Evolutionary conservation across 2,888 invertebrate species (phyloP).

Genomic region (Lasioglossum oenotherae): DNA sequence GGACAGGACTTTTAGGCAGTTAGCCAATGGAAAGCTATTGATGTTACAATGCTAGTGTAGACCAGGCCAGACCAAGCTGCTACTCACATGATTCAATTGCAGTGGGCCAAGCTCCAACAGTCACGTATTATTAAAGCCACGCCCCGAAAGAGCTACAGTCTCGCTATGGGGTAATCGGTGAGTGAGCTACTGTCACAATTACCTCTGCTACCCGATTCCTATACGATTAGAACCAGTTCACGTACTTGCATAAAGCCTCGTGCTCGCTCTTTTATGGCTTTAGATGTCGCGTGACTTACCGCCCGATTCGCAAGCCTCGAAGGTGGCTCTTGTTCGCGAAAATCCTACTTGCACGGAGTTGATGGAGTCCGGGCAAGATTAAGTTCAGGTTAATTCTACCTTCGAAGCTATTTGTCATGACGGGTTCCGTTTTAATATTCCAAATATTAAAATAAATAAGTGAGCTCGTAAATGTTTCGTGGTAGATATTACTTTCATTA

Average conservation of each 20-base stretch:
- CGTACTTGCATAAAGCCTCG: not conserved
- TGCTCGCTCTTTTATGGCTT: not conserved
- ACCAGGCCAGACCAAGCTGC: not conserved
- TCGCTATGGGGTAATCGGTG: not conserved
- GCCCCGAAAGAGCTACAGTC: not conserved
- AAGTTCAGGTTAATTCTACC: not conserved
- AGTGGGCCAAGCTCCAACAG: not conserved
- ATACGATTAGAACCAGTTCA: not conserved
- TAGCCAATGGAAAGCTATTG: not conserved
- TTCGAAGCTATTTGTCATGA: not conserved
- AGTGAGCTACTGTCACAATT: conserved; percentile 10
- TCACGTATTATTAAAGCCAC: not conserved
- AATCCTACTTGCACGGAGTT: not conserved
- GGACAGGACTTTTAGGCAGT: not conserved
- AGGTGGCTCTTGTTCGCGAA: not conserved
- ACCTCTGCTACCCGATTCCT: not conserved
- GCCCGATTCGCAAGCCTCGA: conserved; percentile 3
- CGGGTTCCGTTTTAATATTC: not conserved
- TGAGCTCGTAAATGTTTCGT: not conserved
- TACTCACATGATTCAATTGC: not conserved
- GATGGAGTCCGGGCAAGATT: not conserved
- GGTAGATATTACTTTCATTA: not conserved
- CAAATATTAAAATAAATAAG: not conserved
- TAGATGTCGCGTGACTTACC: not conserved
- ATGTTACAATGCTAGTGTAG: not conserved